Base-by-base conservation (phyloP, 1,140 invertebrate species). In the Cardiocondyla obscurior region DNA sequence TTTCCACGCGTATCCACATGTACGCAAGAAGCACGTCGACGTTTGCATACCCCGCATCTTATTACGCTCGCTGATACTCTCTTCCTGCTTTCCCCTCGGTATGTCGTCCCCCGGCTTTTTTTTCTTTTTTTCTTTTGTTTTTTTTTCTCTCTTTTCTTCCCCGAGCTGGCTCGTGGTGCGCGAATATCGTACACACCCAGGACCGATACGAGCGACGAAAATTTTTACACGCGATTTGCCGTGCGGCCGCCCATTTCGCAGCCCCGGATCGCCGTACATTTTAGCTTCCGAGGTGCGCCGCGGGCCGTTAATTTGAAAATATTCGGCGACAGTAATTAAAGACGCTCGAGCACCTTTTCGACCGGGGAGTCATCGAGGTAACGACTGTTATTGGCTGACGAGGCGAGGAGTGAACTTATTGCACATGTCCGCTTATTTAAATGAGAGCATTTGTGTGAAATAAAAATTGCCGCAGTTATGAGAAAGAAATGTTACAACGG, bases 261-360 rank as follows among this genome's bases (percentile, higher is more conserved):
- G 65, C 53, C n/a, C 25, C 12, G 8, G 62, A n/a, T 53, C 16
- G 30, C 22, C 60, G 33, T 67, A n/a, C 30, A 25, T 76, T 74
- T 82, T 46, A 69, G 58, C 72, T 86, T 57, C 85, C 70, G 72
- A 69, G 85, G 49, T 36, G 55, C 30, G 33, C 28, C 46, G 33
- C 51, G 33, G 39, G 74, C 57, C 67, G 77, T 88, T 88, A 88
- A 88, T 88, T 70, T 85, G 83, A 30, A 88, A 85, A 88, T 88
- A 88, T 88, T 88, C 77, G 70, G 69, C 58, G 83, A 88, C 83
- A 69, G 86, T 86, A 88, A 88, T 88, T 88, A 88, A 85, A 85
- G 86, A 85, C 83, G 85, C 79, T 53, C 76, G 33, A 14, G 36
- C 42, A 42, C 16, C 70, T 2, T 42, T 57, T 82, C 65, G 36